Percentiles rank a stretch among this genome's conserved stretches.
phyloP scores from a whole-genome alignment of 2,797 vertebrate genomes.

The Melanitta fusca region DNA sequence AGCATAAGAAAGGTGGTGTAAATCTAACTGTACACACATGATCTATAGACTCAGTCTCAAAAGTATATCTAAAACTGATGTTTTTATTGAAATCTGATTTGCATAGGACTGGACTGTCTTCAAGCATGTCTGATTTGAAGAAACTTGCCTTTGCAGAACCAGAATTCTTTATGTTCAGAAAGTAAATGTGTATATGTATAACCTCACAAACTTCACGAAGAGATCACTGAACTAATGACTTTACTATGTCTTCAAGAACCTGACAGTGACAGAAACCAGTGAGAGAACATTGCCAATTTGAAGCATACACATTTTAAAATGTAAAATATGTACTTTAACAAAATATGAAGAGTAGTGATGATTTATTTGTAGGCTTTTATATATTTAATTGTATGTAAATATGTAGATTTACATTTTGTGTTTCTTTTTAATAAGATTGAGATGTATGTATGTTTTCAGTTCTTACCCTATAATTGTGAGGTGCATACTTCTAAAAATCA shows the following conservation, averaged over 20 bases:
- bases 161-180: not conserved
- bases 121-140: not conserved
- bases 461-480: not conserved
- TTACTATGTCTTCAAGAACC: not conserved
- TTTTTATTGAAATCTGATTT: not conserved
- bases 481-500: not conserved
- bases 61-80: not conserved
- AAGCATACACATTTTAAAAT: not conserved
- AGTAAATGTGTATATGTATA: not conserved
- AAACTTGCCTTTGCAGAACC: not conserved
- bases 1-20: not conserved
- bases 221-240: not conserved
- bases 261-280: not conserved
- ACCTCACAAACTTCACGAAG: not conserved
- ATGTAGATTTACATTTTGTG: not conserved
- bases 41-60: not conserved
- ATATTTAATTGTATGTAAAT: not conserved
- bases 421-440: not conserved
- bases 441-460: not conserved
- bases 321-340: not conserved
- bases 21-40: not conserved
- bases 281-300: not conserved
- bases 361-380: not conserved
- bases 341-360: not conserved
- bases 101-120: not conserved